Evolutionary conservation across 37 sponge, comb jelly and placozoan genomes (phyloP), one percentile per base, ranked within the genome.

Genomic region (Hormiphora californensis): DNA sequence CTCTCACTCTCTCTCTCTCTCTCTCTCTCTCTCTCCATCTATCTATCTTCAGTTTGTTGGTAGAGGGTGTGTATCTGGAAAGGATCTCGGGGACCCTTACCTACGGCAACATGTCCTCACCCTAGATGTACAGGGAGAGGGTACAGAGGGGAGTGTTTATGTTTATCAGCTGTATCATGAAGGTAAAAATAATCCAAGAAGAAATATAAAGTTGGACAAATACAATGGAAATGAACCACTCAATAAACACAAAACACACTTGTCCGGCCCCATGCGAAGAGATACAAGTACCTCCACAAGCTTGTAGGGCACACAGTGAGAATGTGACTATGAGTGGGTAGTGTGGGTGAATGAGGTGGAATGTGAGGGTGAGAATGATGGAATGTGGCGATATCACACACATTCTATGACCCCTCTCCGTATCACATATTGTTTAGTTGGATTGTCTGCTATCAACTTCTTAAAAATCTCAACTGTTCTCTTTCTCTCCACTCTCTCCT

Each of bases 101-200:
- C 21, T 73, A 46, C 81, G 81, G 46, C 46, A 43, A 28, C 81
- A 73, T 46, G 81, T 73, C n/a, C 44, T n/a, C n/a, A n/a, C n/a
- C n/a, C n/a, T 73, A 46, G 46, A 73, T 46, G 81, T 73, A 46
- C 44, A 39, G 35, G 81, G 40, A 40, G 81, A 73, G 5, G 21
- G 31, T 3, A 33, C 32, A 21, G 46, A 73, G 81, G 81, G 43
- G 46, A 33, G 23, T 11, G 41, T 40, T n/a, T 46, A 73, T 30
- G 46, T 73, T 0, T 73, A 73, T 28, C 81, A 73, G 81, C 81
- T 73, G 1, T 73, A 73, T 40, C 81, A 73, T 19, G 81, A 73
- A 33, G 81, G 81, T 73, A 21, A 33, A 15, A 17, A 49, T 49
- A n/a, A n/a, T n/a, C n/a, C n/a, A n/a, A n/a, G n/a, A n/a, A n/a